Conservation (phyloP, 2,113 vertebrate genomes). For the Calyptomena viridis region DNA sequence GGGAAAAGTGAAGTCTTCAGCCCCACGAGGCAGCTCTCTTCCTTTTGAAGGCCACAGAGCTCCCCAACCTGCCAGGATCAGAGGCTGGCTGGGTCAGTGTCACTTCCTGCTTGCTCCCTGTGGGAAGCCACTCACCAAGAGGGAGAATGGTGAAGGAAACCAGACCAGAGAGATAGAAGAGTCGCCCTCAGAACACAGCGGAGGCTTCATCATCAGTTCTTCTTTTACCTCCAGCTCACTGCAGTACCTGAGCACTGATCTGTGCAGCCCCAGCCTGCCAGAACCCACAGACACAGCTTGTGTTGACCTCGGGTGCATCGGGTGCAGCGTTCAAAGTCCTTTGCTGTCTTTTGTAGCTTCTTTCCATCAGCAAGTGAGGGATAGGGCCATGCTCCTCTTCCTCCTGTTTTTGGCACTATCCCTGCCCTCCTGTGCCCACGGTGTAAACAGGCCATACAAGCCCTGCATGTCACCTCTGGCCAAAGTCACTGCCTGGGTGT, state of each 20-base stretch:
- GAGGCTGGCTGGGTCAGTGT: neutral
- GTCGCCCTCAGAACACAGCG: neutral
- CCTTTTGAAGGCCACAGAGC: slow-evolving; percentile 12
- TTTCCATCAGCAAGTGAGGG: neutral
- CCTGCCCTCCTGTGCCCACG: neutral
- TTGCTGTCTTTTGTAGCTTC: neutral
- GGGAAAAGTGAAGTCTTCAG: neutral
- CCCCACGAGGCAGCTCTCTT: neutral
- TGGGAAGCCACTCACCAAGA: neutral
- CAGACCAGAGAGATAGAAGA: neutral
- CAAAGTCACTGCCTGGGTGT: neutral
- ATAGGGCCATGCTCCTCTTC: neutral
- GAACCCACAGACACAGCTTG: neutral
- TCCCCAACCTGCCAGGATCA: neutral
- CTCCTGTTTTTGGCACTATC: neutral
- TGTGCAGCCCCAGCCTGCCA: neutral
- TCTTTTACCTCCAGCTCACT: neutral
- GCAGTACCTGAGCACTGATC: neutral
- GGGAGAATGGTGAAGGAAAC: neutral
- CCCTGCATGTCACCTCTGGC: neutral
- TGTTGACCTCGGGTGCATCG: fast-evolving
- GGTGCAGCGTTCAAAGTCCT: neutral
- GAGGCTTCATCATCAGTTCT: neutral
- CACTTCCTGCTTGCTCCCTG: slow-evolving; percentile 17
- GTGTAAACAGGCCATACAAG: fast-evolving